Conservation (phyloP, 2,888 invertebrate genomes). For the Acanthopleura granulata region DNA sequence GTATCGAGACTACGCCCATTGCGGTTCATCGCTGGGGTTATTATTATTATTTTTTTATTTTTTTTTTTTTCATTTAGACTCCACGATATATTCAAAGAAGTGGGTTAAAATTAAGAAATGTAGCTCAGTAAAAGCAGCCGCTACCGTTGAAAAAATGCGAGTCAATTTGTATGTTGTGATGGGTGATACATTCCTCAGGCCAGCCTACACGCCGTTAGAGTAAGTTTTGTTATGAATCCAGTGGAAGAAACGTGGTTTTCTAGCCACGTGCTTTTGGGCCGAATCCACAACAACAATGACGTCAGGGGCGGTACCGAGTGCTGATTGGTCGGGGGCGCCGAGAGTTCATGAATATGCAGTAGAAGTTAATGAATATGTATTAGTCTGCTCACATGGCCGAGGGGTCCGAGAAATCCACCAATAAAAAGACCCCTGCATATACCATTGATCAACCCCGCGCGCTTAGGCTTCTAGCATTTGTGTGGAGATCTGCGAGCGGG, state of each 20-base stretch:
- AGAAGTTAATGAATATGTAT: not conserved
- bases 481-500: slow-evolving; percentile 4
- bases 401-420: slow-evolving; percentile 7
- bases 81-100: too few relatives aligned
- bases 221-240: not conserved
- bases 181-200: too few relatives aligned
- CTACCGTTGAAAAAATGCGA: too few relatives aligned
- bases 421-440: slow-evolving; percentile 5
- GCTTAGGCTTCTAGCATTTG: slow-evolving; percentile 8
- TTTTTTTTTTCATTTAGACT: too few relatives aligned
- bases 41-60: too few relatives aligned
- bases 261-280: slow-evolving; percentile 4
- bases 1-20: too few relatives aligned
- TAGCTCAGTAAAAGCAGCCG: too few relatives aligned
- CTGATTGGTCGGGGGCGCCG: not conserved
- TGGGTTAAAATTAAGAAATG: too few relatives aligned
- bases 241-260: not conserved
- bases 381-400: slow-evolving; percentile 7
- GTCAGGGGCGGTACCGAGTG: not conserved
- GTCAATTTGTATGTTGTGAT: not conserved
- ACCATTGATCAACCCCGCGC: slow-evolving; percentile 12
- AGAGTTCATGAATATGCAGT: not conserved
- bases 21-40: too few relatives aligned
- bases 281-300: slow-evolving; percentile 5
- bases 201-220: too few relatives aligned